phyloP scores from a whole-genome alignment of 1,140 invertebrate genomes.

The Tetraneura akinire region DNA sequence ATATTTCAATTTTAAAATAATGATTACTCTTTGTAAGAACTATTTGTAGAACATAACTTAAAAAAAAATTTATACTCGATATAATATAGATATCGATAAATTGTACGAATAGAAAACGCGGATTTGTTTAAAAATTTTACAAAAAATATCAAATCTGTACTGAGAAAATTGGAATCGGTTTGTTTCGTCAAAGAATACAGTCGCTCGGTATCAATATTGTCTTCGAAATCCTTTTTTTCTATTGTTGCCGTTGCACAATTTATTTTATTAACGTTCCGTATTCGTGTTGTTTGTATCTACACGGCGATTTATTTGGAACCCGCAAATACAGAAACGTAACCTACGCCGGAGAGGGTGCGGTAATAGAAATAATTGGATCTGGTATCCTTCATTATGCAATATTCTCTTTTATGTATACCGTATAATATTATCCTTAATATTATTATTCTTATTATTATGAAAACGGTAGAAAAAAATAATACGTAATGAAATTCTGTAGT shows the following conservation, averaged over 20 bases:
- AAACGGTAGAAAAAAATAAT: no score
- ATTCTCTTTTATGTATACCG: slow-evolving; percentile 30
- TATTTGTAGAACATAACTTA: no score
- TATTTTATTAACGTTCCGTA: slow-evolving; percentile 42
- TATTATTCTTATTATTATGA: neutral
- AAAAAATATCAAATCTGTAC: neutral
- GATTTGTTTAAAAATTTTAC: no score
- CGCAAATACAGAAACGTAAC: neutral
- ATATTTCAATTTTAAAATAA: no score
- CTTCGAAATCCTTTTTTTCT: slow-evolving; percentile 18
- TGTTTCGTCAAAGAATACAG: slow-evolving; percentile 11
- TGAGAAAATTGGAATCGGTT: slow-evolving; percentile 20
- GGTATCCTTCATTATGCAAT: slow-evolving; percentile 39
- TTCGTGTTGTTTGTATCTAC: slow-evolving; percentile 29
- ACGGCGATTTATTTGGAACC: slow-evolving; percentile 10
- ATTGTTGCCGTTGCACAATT: slow-evolving; percentile 2
- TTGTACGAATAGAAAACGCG: no score
- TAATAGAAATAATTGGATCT: slow-evolving; percentile 33
- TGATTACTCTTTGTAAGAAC: no score
- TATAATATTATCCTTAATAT: slow-evolving; percentile 17
- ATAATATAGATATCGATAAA: no score
- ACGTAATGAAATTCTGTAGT: slow-evolving; percentile 16
- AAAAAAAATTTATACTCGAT: no score
- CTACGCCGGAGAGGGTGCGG: neutral
- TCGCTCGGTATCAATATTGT: neutral